Conservation (phyloP, 2,113 vertebrate species). For the Acanthisitta chloris region DNA sequence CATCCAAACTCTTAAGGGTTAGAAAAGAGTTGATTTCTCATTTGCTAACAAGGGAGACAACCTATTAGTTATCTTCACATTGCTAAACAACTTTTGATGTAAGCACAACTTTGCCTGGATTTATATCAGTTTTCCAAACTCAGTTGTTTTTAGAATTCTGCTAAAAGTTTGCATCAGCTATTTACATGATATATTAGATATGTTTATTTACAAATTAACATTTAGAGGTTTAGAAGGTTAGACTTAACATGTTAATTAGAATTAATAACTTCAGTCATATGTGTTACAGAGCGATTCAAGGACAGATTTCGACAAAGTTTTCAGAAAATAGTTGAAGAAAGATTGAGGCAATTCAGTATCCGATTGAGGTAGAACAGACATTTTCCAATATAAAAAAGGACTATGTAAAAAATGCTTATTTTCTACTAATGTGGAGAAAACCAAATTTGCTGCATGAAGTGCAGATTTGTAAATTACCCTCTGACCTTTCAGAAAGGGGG, state of each 20-base stretch:
- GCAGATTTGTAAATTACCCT: not conserved
- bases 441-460: not conserved
- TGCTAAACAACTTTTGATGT: not conserved
- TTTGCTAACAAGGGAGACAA: not conserved
- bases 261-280: not conserved
- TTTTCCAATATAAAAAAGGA: not conserved
- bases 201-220: not conserved
- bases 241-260: not conserved
- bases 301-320: not conserved
- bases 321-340: not conserved
- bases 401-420: not conserved
- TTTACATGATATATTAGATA: not conserved
- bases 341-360: rapidly evolving
- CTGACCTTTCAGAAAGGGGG: not conserved
- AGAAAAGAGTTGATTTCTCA: not conserved
- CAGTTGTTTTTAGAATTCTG: not conserved
- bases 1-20: not conserved
- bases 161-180: not conserved
- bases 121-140: not conserved
- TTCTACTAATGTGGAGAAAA: not conserved
- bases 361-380: not conserved
- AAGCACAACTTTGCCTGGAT: not conserved
- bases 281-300: not conserved
- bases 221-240: not conserved
- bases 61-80: not conserved